phyloP scores from a whole-genome alignment of 2,888 invertebrate species.

The Flabesymbios commensalis region DNA sequence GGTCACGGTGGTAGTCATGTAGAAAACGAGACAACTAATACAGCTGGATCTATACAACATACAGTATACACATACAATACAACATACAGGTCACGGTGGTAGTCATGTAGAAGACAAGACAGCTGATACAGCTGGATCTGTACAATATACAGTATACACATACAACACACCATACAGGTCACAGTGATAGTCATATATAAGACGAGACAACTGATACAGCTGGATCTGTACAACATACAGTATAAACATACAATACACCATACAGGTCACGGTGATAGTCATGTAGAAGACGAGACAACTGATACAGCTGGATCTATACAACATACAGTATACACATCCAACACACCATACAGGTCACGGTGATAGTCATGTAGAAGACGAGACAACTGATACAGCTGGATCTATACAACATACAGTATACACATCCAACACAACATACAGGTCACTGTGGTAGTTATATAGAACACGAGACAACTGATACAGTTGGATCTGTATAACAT shows the following conservation, averaged over 20 bases:
- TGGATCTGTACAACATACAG: too few relatives aligned
- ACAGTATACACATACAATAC: too few relatives aligned
- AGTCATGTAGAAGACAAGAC: conserved; percentile 79
- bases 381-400: conserved; percentile 89
- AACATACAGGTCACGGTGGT: conserved; percentile 75
- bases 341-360: conserved; percentile 80
- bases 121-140: neutral
- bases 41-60: conserved; percentile 68
- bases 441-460: too few relatives aligned
- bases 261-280: too few relatives aligned
- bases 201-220: conserved; percentile 89
- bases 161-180: conserved; percentile 86
- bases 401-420: too few relatives aligned
- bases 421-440: too few relatives aligned
- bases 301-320: too few relatives aligned
- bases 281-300: too few relatives aligned
- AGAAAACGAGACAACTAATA: conserved; percentile 91
- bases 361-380: conserved; percentile 80
- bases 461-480: too few relatives aligned
- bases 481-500: conserved; percentile 76
- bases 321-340: too few relatives aligned
- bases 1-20: conserved; percentile 75
- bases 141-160: too few relatives aligned
- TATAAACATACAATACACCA: too few relatives aligned
- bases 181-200: conserved; percentile 77